Base-by-base conservation (phyloP, 2,113 vertebrate genomes). In the Carassius gibelio region DNA sequence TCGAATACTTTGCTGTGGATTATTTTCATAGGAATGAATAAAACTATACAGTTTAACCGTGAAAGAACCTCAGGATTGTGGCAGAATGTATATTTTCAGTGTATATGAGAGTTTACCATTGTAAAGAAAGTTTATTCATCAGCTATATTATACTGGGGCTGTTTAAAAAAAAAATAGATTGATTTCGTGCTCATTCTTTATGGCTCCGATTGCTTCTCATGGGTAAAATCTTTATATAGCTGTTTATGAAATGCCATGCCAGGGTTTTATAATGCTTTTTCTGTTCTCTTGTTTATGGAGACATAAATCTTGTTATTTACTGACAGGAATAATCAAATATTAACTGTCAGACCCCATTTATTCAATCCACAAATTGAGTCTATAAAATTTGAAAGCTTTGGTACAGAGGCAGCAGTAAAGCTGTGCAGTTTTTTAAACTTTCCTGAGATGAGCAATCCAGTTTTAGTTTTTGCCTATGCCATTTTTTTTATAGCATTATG, bases 321-420 rank as follows among this genome's bases (percentile, higher is more conserved):
- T 78, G 83, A 78, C 66, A 82, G 38, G 50, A 62, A 10, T n/a
- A 55, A 86, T 88, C 84, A 85, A 83, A 87, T 88, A 87, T 84
- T 75, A 82, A 74, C 61, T 48, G 59, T 68, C 82, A 57, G 62
- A 68, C 71, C 45, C 55, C 42, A 84, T 84, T 85, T 81, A 74
- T 83, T 66, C 61, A 76, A 62, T 82, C 75, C 68, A 85, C 55
- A 86, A 78, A 77, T 21, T 85, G 74, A 64, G 64, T 85, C 64
- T 55, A 82, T 48, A 55, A 59, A 62, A 57, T 68, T 8, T 76
- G 75, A 75, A 68, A 75, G 55, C 17, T 26, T 57, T 80, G 45
- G 84, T 26, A 30, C 26, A 1, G 8, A 50, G 61, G 55, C 78
- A 85, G 59, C 64, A 57, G 52, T 42, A 38, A 17, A 64, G 72